Conservation (phyloP, 2,113 vertebrate genomes). For the Pavo muticus region DNA sequence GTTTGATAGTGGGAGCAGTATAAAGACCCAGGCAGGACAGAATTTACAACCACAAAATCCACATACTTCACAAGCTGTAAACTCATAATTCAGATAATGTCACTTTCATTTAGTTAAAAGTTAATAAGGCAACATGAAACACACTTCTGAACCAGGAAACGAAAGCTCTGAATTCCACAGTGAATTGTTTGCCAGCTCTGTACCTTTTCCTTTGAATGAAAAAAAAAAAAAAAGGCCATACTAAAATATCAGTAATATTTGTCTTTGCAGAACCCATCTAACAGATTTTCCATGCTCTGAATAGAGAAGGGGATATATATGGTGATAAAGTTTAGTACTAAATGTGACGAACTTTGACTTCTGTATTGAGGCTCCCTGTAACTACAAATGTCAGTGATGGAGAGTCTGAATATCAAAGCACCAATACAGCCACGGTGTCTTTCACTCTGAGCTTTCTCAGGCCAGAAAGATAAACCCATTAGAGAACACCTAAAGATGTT, state of each 20-base stretch:
- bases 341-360: neutral
- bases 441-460: neutral
- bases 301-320: neutral
- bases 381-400: neutral
- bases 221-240: neutral
- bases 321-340: neutral
- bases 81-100: neutral
- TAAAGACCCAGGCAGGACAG: neutral
- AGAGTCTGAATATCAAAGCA: neutral
- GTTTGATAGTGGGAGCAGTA: neutral
- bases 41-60: neutral
- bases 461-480: neutral
- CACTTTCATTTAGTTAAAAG: neutral
- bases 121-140: neutral
- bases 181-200: neutral
- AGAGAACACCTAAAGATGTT: neutral
- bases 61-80: neutral
- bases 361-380: neutral
- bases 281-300: neutral
- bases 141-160: neutral
- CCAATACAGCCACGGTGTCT: fast-evolving
- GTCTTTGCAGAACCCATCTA: neutral
- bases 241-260: constrained; percentile 3
- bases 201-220: neutral
- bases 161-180: neutral